Base-by-base conservation (phyloP, 2,888 invertebrate genomes). In the Hirtodrosophila histrioides region DNA sequence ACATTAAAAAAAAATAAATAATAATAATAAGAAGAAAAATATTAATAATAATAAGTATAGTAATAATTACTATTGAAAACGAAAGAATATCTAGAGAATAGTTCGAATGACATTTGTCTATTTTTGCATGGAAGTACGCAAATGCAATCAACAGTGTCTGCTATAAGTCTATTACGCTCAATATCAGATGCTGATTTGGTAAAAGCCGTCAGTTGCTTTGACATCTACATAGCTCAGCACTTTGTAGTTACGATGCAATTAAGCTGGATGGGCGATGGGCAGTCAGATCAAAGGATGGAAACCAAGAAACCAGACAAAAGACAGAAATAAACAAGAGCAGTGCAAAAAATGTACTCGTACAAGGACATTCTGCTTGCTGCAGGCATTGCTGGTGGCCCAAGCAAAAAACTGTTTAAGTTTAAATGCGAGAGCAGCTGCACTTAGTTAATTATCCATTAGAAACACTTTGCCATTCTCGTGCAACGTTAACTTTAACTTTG, bases 361-460 rank as follows among this genome's bases (percentile, higher is more conserved):
- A 1, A 31, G 27, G 5, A 27, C 27, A 2, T 5, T 27, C 3
- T 27, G 27, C 4, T 27, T 4, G 27, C 27, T 27, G 1, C 17
- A 17, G 17, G 17, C 17, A 17, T 17, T 17, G 1, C 17, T 17
- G 17, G 17, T 17, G 17, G 17, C 17, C 17, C 17, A 17, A 27
- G 27, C n/a, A 24, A 11, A 27, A 27, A n/a, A 11, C 17, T 29
- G 5, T 8, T 65, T 10, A 4, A 11, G 17, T 17, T 17, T 17
- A 54, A 54, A 5, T 33, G 31, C 24, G 17, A 29, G 37, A 44
- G 60, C 77, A 73, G 73, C 67, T 77, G 74, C 77, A 77, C 69
- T 74, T 73, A 73, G 74, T 73, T 74, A 74, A 74, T 74, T 77
- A 77, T 63, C 60, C 76, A 66, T 86, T 82, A 65, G 73, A 50